These are phyloP conservation scores for Anoura caudifer DNA, from an alignment of 2,113 vertebrate species.

Conservation along the genomic window DNA sequence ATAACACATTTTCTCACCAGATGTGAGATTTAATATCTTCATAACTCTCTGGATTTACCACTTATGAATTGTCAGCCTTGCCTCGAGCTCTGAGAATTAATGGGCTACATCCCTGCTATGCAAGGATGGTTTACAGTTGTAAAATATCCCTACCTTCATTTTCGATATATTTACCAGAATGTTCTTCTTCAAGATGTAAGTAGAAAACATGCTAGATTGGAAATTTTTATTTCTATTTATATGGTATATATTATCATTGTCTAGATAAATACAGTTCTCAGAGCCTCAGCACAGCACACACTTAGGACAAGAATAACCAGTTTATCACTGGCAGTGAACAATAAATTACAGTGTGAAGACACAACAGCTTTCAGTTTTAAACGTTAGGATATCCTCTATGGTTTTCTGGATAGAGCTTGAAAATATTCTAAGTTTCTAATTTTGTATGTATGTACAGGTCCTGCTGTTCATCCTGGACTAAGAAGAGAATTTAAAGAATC, in stretches of 20 bases:
- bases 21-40: constrained; percentile 78
- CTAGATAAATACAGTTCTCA: constrained; percentile 49
- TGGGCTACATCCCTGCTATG: constrained; percentile 66
- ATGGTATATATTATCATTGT: constrained; percentile 40
- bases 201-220: constrained; percentile 61
- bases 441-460: neutral
- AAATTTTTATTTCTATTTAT: constrained; percentile 32
- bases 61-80: constrained; percentile 70
- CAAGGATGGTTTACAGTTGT: constrained; percentile 73
- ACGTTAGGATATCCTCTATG: neutral
- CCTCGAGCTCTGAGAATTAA: constrained; percentile 75
- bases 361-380: neutral
- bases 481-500: constrained; percentile 12
- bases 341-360: constrained; percentile 2
- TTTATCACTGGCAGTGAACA: neutral
- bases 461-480: neutral
- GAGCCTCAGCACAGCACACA: neutral
- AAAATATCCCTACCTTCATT: constrained; percentile 73
- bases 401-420: neutral
- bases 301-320: neutral
- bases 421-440: constrained; percentile 27
- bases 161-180: constrained; percentile 73
- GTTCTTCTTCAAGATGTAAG: constrained; percentile 75
- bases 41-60: constrained; percentile 76
- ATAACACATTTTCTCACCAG: constrained; percentile 76